Conservation (phyloP, 2,113 vertebrate species). For the Trematomus loennbergii region DNA sequence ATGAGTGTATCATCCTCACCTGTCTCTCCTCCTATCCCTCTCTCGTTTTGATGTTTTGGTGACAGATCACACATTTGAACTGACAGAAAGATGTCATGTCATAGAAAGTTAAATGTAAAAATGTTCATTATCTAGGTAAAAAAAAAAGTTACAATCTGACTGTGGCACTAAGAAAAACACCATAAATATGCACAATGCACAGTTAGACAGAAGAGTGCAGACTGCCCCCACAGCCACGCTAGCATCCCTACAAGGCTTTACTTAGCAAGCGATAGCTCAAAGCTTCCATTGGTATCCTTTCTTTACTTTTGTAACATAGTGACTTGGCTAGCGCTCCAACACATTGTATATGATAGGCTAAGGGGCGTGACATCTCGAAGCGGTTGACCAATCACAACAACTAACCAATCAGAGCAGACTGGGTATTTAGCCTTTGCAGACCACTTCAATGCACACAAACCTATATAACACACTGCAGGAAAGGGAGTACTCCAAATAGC, state of each 20-base stretch:
- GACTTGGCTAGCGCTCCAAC: no score
- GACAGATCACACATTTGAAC: constrained; percentile 11
- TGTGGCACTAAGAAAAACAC: background rate
- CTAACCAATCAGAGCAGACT: no score
- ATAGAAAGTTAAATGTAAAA: background rate
- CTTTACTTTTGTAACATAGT: no score
- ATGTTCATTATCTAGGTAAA: constrained; percentile 6
- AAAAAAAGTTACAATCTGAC: background rate
- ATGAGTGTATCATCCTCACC: background rate
- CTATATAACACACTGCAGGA: no score
- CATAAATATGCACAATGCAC: background rate
- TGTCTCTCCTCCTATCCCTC: background rate
- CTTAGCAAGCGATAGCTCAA: no score
- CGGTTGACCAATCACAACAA: no score
- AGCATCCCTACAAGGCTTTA: background rate
- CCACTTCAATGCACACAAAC: no score
- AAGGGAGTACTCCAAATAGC: no score
- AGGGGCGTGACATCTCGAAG: no score
- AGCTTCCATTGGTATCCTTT: no score
- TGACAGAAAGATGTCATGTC: constrained; percentile 10
- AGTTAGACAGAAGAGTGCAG: background rate
- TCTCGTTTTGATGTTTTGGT: constrained; percentile 8
- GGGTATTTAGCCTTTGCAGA: no score
- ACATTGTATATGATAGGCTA: no score
- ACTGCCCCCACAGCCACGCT: background rate